Evolutionary conservation across 2,797 vertebrate genomes (phyloP).

Genomic region (Melanogrammus aeglefinus): DNA sequence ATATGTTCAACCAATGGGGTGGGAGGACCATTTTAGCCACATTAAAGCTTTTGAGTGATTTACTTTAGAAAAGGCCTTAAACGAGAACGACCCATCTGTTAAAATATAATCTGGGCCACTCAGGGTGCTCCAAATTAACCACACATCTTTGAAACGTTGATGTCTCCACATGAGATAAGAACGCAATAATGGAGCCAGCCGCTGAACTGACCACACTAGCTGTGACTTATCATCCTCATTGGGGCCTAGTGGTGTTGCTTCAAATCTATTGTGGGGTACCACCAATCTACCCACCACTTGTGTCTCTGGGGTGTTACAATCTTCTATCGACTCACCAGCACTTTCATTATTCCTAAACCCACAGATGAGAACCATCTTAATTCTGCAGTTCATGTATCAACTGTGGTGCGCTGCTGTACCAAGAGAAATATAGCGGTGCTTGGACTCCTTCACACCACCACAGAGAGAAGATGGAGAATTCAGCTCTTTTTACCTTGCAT

Average conservation of each 20-base stretch:
- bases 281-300: constrained; percentile 52
- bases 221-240: constrained; percentile 63
- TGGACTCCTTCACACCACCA: constrained; percentile 33
- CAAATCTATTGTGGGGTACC: constrained; percentile 34
- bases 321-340: constrained; percentile 20
- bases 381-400: constrained; percentile 23
- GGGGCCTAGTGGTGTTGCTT: constrained; percentile 51
- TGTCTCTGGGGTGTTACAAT: constrained; percentile 37
- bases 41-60: constrained; percentile 33
- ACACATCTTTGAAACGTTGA: constrained; percentile 55
- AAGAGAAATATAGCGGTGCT: constrained; percentile 26
- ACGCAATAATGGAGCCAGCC: constrained; percentile 49
- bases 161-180: constrained; percentile 54
- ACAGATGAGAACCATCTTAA: constrained; percentile 29
- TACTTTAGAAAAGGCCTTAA: constrained; percentile 42
- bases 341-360: constrained; percentile 36
- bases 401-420: constrained; percentile 29
- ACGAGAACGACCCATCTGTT: constrained; percentile 39
- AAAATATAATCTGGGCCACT: constrained; percentile 34
- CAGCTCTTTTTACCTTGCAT: constrained; percentile 38
- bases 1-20: constrained; percentile 9
- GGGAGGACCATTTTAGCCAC: constrained; percentile 32
- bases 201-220: constrained; percentile 55
- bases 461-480: constrained; percentile 30
- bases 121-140: constrained; percentile 48